Base-by-base conservation (phyloP, 2,888 invertebrate genomes). In the Melinaea marsaeus region DNA sequence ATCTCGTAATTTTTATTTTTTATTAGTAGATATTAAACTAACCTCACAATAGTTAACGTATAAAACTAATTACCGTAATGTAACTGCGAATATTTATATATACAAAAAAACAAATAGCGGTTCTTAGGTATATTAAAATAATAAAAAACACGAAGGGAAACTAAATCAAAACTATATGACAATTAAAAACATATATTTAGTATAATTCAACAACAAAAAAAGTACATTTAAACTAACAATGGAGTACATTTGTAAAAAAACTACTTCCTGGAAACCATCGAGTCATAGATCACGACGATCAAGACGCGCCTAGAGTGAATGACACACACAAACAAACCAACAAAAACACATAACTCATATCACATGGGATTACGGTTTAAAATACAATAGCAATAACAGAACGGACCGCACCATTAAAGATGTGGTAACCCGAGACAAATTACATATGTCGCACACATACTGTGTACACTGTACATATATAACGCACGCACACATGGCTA, bases 281-380 rank as follows among this genome's bases (percentile, higher is more conserved):
- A 71, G 48, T 77, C 85, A 85, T 85, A 85, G 80, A 80, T 81
- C 83, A 85, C 83, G 72, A 75, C 78, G 60, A 63, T 55, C 9
- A 45, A 42, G 60, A 55, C 60, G 55, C 45, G 46, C 60, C 60
- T 42, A 42, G 42, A 42, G 9, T 42, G 42, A 42, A 42, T 42
- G 42, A 7, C n/a, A 51, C 51, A 51, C 60, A 72, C 62, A 61
- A 60, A 71, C 55, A 66, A 64, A 68, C 60, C 61, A 65, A 71
- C 62, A 64, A 65, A 65, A 62, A 42, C 58, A 34, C 63, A 51
- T 71, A 62, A 22, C 4, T 0, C 35, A 64, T 70, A 62, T 57
- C 0, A 3, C 1, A 13, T 58, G 1, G 13, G 1, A 13, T 71
- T 74, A 85, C 71, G 75, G 78, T 71, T 61, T 34, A 82, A 74